These are phyloP conservation scores for Sinocyclocheilus maitianheensis DNA, from an alignment of 2,113 vertebrate species.

Conservation along the genomic window DNA sequence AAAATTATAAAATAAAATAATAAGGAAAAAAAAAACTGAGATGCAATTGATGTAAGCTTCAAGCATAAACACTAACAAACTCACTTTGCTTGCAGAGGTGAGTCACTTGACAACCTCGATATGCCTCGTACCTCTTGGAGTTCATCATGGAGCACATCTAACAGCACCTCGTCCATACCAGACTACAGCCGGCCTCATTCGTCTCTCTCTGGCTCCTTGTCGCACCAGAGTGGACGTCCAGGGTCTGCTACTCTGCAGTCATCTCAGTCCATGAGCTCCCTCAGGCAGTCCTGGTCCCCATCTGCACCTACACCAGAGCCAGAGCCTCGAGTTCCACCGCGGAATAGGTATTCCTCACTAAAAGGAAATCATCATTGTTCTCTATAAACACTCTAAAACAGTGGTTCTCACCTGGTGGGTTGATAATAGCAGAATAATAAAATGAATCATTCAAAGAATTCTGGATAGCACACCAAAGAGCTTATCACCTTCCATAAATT, in stretches of 20 bases:
- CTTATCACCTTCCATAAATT: neutral
- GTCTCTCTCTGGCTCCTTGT: slow-evolving; percentile 69
- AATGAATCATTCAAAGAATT: neutral
- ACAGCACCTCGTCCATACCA: slow-evolving; percentile 68
- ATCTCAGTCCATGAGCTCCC: slow-evolving; percentile 69
- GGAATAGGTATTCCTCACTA: slow-evolving; percentile 80
- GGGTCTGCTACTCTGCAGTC: slow-evolving; percentile 76
- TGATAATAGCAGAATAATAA: neutral
- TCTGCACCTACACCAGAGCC: slow-evolving; percentile 67
- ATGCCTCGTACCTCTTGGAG: slow-evolving; percentile 77
- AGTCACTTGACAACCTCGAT: slow-evolving; percentile 92
- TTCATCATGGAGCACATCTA: slow-evolving; percentile 75
- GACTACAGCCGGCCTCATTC: slow-evolving; percentile 77
- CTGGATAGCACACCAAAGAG: neutral
- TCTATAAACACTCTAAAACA: neutral
- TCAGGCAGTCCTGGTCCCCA: slow-evolving; percentile 63
- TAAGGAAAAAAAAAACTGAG: neutral
- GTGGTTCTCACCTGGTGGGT: neutral
- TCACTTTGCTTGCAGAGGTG: slow-evolving; percentile 82
- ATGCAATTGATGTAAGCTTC: neutral
- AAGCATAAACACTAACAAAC: slow-evolving; percentile 44
- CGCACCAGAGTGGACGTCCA: slow-evolving; percentile 77
- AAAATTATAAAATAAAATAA: neutral
- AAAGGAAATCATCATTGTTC: neutral
- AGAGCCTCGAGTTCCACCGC: slow-evolving; percentile 62